Percentiles rank a stretch among this genome's conserved stretches.
phyloP scores from a whole-genome alignment of 1,140 invertebrate genomes.

The Drosophila arizonae region DNA sequence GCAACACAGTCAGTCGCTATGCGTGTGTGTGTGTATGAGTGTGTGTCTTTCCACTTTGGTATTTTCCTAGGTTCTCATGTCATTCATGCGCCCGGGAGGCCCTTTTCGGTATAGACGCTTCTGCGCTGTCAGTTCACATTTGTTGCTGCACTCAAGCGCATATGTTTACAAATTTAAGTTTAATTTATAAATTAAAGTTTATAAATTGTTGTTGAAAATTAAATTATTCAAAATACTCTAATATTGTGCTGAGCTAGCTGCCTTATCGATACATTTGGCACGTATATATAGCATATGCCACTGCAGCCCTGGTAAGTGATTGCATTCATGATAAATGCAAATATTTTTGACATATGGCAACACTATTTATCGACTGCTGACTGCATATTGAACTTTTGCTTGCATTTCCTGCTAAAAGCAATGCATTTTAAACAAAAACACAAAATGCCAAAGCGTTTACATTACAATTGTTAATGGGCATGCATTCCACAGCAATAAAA shows the following conservation, averaged over 20 bases:
- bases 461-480: conserved; percentile 74
- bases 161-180: conserved; percentile 5
- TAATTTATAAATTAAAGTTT: not conserved
- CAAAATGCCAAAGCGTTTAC: conserved; percentile 52
- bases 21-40: conserved; percentile 8
- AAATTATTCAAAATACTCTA: too few relatives aligned
- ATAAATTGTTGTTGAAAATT: not conserved
- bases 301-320: conserved; percentile 36
- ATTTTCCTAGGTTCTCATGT: conserved; percentile 54
- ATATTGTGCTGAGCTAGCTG: not conserved
- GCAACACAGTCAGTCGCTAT: conserved; percentile 13
- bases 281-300: not conserved
- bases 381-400: conserved; percentile 52
- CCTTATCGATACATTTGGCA: not conserved
- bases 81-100: conserved; percentile 71
- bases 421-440: conserved; percentile 19
- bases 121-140: conserved; percentile 50
- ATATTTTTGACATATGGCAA: conserved; percentile 33
- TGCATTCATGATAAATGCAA: conserved; percentile 28
- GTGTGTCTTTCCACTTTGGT: conserved; percentile 41
- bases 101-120: conserved; percentile 14
- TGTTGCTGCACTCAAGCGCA: conserved; percentile 48
- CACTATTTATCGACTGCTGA: conserved; percentile 1
- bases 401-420: conserved; percentile 53
- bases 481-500: conserved; percentile 53